Base-by-base conservation (phyloP, 2,888 invertebrate genomes). In the Acrocera orbiculus region DNA sequence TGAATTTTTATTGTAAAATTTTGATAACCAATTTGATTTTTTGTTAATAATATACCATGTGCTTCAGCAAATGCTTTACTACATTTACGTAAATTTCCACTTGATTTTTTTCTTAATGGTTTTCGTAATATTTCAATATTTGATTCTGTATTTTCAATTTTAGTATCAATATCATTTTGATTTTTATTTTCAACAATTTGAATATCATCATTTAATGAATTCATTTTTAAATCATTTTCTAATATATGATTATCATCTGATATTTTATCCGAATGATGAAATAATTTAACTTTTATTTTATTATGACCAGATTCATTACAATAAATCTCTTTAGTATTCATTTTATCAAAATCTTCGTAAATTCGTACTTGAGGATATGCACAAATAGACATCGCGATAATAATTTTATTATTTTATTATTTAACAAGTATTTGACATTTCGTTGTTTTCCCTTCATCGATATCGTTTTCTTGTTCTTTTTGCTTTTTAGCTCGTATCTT, bases 321-420 rank as follows among this genome's bases (percentile, higher is more conserved):
- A 38, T 56, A 58, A 7, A 60, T 58, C 41, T 60, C 61, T 42
- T 61, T 59, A 46, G 61, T 60, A 42, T 58, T 61, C 58, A 60
- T 61, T 48, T 58, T 60, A 45, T 60, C 60, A 38, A 60, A 60
- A 45, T 60, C 60, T 47, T 60, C 59, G 44, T 53, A 61, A 40
- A 60, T 61, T 42, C 55, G 51, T 30, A 59, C 59, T 47, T 50
- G 51, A 27, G 52, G 53, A 42, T 41, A 37, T 30, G 41, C 39
- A 31, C 44, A 50, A 50, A 60, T 51, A 39, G 60, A 56, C 60
- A 59, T 59, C 46, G 52, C 37, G 30, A 13, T 27, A 20, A 20
- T 20, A 9, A 24, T 16, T 23, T n/a, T 23, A 10, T 22, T 9
- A 19, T n/a, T n/a, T n/a, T n/a, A n/a, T n/a, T n/a, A n/a, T n/a